Percentiles rank a stretch among this genome's conserved stretches.
Conservation (phyloP, 2,888 invertebrate species). For the Argynnis bischoffii region DNA sequence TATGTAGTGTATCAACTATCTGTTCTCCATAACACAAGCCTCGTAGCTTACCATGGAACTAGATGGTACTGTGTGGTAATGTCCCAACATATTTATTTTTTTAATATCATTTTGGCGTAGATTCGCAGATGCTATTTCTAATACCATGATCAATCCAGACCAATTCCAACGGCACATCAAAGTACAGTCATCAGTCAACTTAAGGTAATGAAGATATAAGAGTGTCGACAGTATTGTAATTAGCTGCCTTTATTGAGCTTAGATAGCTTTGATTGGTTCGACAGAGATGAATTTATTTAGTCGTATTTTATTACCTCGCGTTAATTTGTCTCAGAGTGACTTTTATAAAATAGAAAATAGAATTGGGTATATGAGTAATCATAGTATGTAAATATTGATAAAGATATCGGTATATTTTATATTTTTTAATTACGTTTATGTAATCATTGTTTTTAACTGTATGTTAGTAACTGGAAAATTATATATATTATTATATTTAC, state of each 20-base stretch:
- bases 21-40: no score
- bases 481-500: no score
- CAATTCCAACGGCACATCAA: conserved; percentile 49
- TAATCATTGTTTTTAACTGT: no score
- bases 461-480: no score
- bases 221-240: conserved; percentile 63
- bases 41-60: no score
- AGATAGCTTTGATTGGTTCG: conserved; percentile 52
- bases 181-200: conserved; percentile 59
- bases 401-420: not conserved
- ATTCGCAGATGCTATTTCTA: conserved; percentile 29
- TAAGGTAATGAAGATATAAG: conserved; percentile 59
- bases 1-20: no score
- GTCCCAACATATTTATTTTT: no score
- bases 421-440: conserved; percentile 1
- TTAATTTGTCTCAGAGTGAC: conserved; percentile 21
- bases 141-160: conserved; percentile 39
- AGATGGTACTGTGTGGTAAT: no score
- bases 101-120: not conserved
- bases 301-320: conserved; percentile 16
- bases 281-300: conserved; percentile 44
- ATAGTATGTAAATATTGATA: no score
- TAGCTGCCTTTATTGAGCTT: conserved; percentile 61
- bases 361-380: no score
- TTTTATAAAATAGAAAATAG: not conserved